Conservation (phyloP, 2,113 vertebrate species). For the Cathartes aura region DNA sequence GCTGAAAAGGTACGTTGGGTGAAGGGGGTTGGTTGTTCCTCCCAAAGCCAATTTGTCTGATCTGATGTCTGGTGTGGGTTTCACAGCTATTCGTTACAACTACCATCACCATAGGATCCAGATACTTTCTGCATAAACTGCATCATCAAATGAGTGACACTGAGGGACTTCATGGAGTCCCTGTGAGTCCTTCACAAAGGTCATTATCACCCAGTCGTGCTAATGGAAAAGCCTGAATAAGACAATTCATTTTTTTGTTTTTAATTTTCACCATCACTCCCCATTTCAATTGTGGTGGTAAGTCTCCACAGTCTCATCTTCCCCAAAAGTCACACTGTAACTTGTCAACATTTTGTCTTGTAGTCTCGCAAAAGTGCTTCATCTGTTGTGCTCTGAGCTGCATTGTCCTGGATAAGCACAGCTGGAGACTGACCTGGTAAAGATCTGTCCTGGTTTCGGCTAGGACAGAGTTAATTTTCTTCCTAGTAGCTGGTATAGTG, state of each 20-base stretch:
- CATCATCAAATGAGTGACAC: background rate
- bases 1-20: background rate
- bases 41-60: background rate
- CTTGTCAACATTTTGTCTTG: background rate
- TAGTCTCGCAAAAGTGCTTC: background rate
- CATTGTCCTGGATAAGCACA: background rate
- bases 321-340: background rate
- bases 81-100: background rate
- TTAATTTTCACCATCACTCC: background rate
- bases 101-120: background rate
- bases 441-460: too few species aligned
- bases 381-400: background rate
- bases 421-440: background rate
- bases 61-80: background rate
- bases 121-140: background rate
- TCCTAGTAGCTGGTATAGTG: too few species aligned
- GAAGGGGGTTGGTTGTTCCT: background rate
- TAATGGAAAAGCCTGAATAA: background rate
- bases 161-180: background rate
- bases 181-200: background rate
- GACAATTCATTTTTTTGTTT: background rate
- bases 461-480: too few species aligned
- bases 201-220: background rate
- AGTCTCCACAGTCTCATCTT: background rate
- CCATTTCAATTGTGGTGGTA: background rate